Percentiles rank a stretch among this genome's conserved stretches.
Evolutionary conservation across 2,113 vertebrate genomes (phyloP).

Genomic region (Leuciscus idus): DNA sequence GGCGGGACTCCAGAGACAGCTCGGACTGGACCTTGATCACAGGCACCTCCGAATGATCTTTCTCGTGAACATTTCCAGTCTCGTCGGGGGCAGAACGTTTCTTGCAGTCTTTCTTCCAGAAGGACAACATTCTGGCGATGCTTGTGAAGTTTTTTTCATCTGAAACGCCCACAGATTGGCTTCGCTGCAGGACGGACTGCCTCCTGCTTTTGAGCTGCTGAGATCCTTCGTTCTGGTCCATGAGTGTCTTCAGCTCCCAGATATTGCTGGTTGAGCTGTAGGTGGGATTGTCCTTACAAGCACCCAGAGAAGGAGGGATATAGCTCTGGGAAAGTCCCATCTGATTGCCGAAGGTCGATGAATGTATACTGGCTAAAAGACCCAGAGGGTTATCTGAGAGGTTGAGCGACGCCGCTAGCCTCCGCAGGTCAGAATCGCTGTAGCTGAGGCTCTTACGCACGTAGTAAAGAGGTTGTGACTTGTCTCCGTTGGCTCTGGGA

Average conservation of each 20-base stretch:
- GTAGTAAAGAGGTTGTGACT: slow-evolving; percentile 80
- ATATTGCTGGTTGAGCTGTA: slow-evolving; percentile 72
- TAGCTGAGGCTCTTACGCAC: slow-evolving; percentile 88
- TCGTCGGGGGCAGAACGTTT: slow-evolving; percentile 46
- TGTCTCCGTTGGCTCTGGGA: slow-evolving; percentile 73
- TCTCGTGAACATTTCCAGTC: slow-evolving; percentile 36
- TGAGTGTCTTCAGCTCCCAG: slow-evolving; percentile 78
- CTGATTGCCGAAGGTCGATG: background rate
- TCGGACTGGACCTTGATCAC: slow-evolving; percentile 83
- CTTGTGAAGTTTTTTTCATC: slow-evolving; percentile 47
- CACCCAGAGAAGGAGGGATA: slow-evolving; percentile 32
- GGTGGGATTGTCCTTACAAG: slow-evolving; percentile 61
- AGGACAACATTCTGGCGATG: slow-evolving; percentile 57
- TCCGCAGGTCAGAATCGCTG: slow-evolving; percentile 89
- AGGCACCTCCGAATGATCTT: slow-evolving; percentile 73
- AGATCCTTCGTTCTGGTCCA: slow-evolving; percentile 63
- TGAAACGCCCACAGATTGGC: slow-evolving; percentile 71
- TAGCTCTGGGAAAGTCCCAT: background rate
- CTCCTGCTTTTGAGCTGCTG: slow-evolving; percentile 66
- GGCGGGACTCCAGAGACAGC: slow-evolving; percentile 80
- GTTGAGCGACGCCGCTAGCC: slow-evolving; percentile 77
- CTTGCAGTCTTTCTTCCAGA: slow-evolving; percentile 59
- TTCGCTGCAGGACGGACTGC: slow-evolving; percentile 76
- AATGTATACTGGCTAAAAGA: slow-evolving; percentile 67
- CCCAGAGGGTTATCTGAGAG: slow-evolving; percentile 76